Base-by-base conservation (phyloP, 2,888 invertebrate genomes). In the Caenorhabditis sp. region DNA sequence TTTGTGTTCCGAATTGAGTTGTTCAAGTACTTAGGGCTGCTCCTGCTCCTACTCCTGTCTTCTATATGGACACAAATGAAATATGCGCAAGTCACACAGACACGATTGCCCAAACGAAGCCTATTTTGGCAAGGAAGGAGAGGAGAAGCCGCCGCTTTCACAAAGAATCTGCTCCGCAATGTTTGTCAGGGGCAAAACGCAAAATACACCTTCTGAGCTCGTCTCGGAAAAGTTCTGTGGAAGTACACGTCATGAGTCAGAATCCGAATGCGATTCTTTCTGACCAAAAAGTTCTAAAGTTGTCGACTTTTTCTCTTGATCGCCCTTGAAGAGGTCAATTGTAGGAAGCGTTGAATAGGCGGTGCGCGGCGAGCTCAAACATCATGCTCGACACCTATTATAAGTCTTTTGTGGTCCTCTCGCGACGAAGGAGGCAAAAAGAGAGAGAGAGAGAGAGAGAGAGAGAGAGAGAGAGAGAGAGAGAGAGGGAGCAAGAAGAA, bases 31-130 rank as follows among this genome's bases (percentile, higher is more conserved):
- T 56, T 48, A 50, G 56, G 35, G 27, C 37, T 13, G 20, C 20
- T 20, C 37, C 46, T 46, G 11, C 53, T 52, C 11, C 53, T 35
- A 26, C 24, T 39, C 50, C 39, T 50, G n/a, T 32, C 30, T 56
- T 45, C 32, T 48, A 46, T 46, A 48, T 41, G 37, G 27, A 37
- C 43, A 58, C 72, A 72, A 73, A 73, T 73, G 72, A 73, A 65
- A 73, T 73, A 73, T 73, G 72, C 72, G 72, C 72, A 63, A 56
- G 62, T 62, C 61, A 37, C 55, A 22, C 35, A 32, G 37, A 37
- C 52, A 62, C 56, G 61, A 71, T 62, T 62, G 37, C 62, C 48
- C 55, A 72, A 73, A 73, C 72, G 72, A 73, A 73, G 72, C 72
- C 63, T 73, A 73, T 73, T 73, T 73, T 63, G 56, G 46, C 15